These are phyloP conservation scores for Leiothrix lutea DNA, from an alignment of 2,113 vertebrate species.

Conservation along the genomic window DNA sequence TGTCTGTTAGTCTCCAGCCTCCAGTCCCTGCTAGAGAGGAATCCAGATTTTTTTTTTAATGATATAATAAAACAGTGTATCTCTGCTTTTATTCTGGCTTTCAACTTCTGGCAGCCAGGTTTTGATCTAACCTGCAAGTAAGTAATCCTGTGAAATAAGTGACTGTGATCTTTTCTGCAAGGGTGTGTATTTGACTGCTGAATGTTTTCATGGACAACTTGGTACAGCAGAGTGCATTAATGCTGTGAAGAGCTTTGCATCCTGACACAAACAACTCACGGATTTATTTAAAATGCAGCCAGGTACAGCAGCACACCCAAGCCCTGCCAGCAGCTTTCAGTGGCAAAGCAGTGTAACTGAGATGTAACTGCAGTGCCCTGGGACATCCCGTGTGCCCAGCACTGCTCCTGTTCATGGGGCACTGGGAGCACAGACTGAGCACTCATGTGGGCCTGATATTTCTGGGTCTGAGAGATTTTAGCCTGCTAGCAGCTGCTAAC, in stretches of 20 bases:
- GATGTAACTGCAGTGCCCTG: neutral
- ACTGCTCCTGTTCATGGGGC: rapidly evolving
- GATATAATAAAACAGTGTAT: neutral
- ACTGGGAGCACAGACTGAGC: neutral
- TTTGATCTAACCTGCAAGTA: neutral
- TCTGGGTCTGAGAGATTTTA: no score
- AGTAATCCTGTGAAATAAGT: neutral
- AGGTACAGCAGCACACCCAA: neutral
- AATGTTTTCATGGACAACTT: neutral
- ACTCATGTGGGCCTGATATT: no score
- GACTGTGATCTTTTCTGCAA: neutral
- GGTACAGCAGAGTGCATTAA: neutral
- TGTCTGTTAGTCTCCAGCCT: slow-evolving; percentile 32
- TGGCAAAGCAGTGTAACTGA: rapidly evolving
- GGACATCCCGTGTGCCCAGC: neutral
- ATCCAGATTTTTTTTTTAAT: neutral
- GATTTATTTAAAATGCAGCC: neutral
- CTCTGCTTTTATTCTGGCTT: neutral
- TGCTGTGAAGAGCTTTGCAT: neutral
- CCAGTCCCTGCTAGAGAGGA: neutral
- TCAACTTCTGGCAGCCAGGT: neutral
- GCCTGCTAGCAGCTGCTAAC: no score
- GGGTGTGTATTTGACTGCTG: neutral
- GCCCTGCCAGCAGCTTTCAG: neutral
- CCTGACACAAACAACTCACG: rapidly evolving